phyloP scores from a whole-genome alignment of 1,140 invertebrate species.

The Drosophila bocqueti region DNA sequence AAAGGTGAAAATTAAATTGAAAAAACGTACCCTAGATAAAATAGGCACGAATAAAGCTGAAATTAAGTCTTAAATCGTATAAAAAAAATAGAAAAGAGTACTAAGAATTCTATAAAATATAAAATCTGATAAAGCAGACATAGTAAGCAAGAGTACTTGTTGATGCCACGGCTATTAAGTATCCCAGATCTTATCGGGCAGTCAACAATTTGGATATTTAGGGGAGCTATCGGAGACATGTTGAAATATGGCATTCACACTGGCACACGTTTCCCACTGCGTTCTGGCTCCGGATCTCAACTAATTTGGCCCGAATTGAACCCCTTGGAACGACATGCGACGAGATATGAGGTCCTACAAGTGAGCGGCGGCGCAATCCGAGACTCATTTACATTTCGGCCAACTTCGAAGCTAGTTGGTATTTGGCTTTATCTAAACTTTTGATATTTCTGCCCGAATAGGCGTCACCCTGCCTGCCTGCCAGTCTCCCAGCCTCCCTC shows the following conservation, averaged over 20 bases:
- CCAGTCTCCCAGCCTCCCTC: not conserved
- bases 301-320: conserved; percentile 26
- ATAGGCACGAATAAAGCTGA: no score
- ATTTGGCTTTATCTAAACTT: conserved; percentile 41
- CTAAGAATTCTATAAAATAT: not conserved
- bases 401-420: conserved; percentile 28
- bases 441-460: conserved; percentile 42
- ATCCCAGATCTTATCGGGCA: conserved; percentile 17
- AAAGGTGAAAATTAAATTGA: not conserved
- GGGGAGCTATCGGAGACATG: conserved; percentile 1
- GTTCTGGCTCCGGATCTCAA: conserved; percentile 27
- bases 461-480: conserved; percentile 2
- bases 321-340: not conserved
- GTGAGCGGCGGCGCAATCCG: conserved; percentile 16
- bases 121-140: not conserved
- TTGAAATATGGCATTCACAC: conserved; percentile 15
- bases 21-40: not conserved
- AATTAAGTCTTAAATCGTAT: not conserved
- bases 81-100: not conserved
- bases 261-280: not conserved
- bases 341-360: conserved; percentile 9
- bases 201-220: conserved; percentile 1
- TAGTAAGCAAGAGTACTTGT: not conserved
- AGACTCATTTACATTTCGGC: conserved; percentile 47
- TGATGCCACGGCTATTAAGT: conserved; percentile 7